A percentile compares a stretch with the other conserved stretches of the same genome.
Evolutionary conservation across 53 echinoderm and acorn worm genomes (phyloP).

Genomic region (Arbacia lixula): DNA sequence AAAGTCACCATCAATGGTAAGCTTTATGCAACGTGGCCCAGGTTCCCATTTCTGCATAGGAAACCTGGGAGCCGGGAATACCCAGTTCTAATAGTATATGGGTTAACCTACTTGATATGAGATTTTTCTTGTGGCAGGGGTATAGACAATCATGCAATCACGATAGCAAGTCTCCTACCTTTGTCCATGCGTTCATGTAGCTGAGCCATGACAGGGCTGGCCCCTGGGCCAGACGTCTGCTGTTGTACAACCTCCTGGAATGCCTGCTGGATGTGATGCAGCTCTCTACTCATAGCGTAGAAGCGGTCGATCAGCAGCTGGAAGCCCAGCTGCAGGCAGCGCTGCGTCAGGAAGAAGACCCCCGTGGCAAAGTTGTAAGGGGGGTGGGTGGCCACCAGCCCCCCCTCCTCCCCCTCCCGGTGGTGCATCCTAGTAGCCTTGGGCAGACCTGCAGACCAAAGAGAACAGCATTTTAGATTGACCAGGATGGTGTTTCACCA

Average conservation of each 20-base stretch:
- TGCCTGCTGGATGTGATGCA: slow-evolving; percentile 80
- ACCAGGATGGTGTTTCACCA: too few relatives aligned
- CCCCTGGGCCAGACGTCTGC: slow-evolving; percentile 61
- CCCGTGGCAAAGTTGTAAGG: slow-evolving; percentile 96
- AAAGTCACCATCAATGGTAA: too few relatives aligned
- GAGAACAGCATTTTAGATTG: too few relatives aligned
- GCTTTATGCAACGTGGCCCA: too few relatives aligned
- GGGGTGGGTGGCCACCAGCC: slow-evolving; percentile 26
- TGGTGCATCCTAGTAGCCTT: slow-evolving; percentile 72
- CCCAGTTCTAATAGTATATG: too few relatives aligned
- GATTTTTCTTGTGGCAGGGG: neutral
- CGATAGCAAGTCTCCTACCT: slow-evolving; percentile 65
- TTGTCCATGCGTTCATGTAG: slow-evolving; percentile 92
- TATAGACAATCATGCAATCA: neutral
- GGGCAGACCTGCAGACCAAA: slow-evolving; percentile 81
- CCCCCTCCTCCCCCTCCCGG: slow-evolving; percentile 43
- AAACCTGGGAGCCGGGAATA: too few relatives aligned
- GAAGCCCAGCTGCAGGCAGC: slow-evolving; percentile 91
- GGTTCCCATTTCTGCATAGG: too few relatives aligned
- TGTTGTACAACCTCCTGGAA: slow-evolving; percentile 75
- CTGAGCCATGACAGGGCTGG: slow-evolving; percentile 68
- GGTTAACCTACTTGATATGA: neutral
- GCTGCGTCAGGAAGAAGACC: slow-evolving; percentile 92
- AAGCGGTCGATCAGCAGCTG: slow-evolving; percentile 83
- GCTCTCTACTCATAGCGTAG: slow-evolving; percentile 75